Evolutionary conservation across 2,888 invertebrate species (phyloP).

Genomic region (Torymus texanus): DNA sequence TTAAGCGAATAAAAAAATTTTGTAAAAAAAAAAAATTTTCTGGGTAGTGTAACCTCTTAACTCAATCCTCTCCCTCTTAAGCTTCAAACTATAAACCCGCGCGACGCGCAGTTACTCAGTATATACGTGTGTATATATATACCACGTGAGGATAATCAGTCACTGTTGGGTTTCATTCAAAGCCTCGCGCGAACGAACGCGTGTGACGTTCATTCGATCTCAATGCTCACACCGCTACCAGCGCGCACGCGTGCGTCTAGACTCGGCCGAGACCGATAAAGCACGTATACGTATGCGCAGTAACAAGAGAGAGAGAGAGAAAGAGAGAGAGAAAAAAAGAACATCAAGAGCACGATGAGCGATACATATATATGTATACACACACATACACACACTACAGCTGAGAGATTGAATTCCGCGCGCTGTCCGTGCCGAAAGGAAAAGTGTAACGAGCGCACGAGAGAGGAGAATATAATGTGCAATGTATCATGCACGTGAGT

Average conservation of each 20-base stretch:
- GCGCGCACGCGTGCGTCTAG: constrained; percentile 34
- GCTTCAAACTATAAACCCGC: too few species aligned
- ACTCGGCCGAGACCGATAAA: constrained; percentile 50
- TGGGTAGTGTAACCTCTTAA: too few species aligned
- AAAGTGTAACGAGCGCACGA: constrained; percentile 6
- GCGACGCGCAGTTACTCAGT: too few species aligned
- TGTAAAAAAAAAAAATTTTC: too few species aligned
- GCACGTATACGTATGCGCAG: constrained; percentile 30
- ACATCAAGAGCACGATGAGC: not conserved
- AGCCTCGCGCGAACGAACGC: not conserved
- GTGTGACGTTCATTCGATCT: constrained; percentile 25
- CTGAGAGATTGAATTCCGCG: too few species aligned
- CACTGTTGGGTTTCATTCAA: constrained; percentile 1
- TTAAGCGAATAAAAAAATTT: too few species aligned
- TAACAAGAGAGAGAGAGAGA: not conserved
- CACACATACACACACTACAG: too few species aligned
- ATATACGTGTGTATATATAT: too few species aligned
- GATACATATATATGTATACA: too few species aligned
- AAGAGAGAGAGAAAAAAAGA: constrained; percentile 9
- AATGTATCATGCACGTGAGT: too few species aligned
- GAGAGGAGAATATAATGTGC: too few species aligned
- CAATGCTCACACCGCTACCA: not conserved
- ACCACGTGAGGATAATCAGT: not conserved
- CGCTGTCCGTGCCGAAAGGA: constrained; percentile 15
- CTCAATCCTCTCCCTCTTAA: too few species aligned